Evolutionary conservation across 2,888 invertebrate genomes (phyloP), one percentile per base, ranked within the genome.

Genomic region (Drosophila acutilabella): DNA sequence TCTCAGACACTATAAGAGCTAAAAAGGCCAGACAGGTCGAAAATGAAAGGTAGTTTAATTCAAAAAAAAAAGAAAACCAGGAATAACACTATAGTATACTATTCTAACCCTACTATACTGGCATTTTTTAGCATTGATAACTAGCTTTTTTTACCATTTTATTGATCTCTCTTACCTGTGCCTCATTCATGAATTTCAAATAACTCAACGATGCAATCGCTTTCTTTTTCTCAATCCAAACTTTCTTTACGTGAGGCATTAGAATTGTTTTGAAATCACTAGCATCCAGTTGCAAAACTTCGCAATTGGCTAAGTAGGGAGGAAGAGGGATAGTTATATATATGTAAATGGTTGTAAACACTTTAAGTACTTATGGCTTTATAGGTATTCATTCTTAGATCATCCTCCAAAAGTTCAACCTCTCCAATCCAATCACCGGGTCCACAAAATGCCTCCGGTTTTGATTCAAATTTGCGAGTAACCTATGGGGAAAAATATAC

Each of bases 221-320:
- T 1, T 36, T 51, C 53, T 84, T 86, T 38, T 91, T 91, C 51
- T 92, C 89, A 50, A 80, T 42, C 91, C 92, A 91, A 67, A 89
- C 87, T 26, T 88, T 85, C 51, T 81, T 61, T 81, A 91, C 88
- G 53, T 80, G 80, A 1, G 89, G 88, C 16, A 78, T 81, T 11
- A 92, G 68, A 30, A 91, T 72, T 4, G 13, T n/a, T 23, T 81
- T 75, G 80, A 96, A 96, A 78, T 95, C 94, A 3, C 56, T 93
- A 69, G 94, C 94, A 90, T 94, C 93, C 52, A 96, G 89, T 33
- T 93, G 93, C 58, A 96, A 89, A 52, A 96, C 91, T 91, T 96
- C 96, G 71, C 95, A 94, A 44, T 92, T 90, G 30, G 93, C 94
- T 94, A 16, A 1, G 0, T 10, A 14, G 0, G 4, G 3, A 4